Percentiles rank a stretch among this genome's conserved stretches.
Conservation (phyloP, 2,113 vertebrate genomes). For the Tautogolabrus adspersus region DNA sequence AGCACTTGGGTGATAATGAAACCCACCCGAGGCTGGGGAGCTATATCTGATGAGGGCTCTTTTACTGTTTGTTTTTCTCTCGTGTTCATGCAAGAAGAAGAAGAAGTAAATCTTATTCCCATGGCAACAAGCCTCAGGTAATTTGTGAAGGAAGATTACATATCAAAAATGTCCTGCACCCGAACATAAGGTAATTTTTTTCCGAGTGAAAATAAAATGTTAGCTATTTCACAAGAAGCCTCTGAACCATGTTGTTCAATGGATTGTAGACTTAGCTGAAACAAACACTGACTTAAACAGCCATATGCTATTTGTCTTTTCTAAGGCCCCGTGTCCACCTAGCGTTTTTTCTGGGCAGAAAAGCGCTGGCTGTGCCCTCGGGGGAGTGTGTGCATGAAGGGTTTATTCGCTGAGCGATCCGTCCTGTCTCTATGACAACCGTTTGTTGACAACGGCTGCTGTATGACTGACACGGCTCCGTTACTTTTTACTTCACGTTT, state of each 20-base stretch:
- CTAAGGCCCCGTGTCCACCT: no score
- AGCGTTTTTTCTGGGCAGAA: no score
- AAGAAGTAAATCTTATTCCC: conserved; percentile 59
- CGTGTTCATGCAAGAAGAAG: conserved; percentile 43
- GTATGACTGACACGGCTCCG: no score
- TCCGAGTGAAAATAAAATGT: not conserved
- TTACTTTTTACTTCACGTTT: no score
- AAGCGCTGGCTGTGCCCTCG: no score
- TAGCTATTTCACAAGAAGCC: conserved; percentile 14
- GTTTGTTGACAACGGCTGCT: no score
- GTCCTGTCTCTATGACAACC: no score
- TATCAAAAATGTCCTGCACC: conserved; percentile 39
- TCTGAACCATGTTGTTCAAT: conserved; percentile 4
- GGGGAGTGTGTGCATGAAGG: no score
- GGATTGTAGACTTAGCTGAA: conserved; percentile 1
- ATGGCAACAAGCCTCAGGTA: conserved; percentile 49
- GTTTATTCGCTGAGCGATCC: no score
- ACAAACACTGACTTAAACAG: conserved; percentile 15
- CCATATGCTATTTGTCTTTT: not conserved
- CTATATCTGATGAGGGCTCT: conserved; percentile 44
- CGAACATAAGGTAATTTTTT: conserved; percentile 1
- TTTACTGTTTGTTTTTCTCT: conserved; percentile 65
- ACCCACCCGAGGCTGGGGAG: conserved; percentile 35
- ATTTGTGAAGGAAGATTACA: conserved; percentile 40
- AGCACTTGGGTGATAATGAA: conserved; percentile 63